Conservation (phyloP, 2,113 vertebrate species). For the Cnemophilus loriae region DNA sequence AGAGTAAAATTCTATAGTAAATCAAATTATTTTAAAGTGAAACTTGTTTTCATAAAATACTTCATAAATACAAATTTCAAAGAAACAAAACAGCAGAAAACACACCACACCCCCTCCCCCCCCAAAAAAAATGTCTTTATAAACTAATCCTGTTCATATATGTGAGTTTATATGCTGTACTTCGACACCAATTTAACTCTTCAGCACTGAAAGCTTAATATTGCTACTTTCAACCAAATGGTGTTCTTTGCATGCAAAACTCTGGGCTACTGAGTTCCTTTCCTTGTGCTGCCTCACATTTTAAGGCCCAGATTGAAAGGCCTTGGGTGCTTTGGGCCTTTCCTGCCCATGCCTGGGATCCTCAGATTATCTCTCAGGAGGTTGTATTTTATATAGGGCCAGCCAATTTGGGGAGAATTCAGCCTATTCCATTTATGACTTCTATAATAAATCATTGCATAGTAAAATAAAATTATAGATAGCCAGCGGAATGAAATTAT, state of each 20-base stretch:
- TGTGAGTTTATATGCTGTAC: neutral
- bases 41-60: neutral
- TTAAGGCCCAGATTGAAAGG: neutral
- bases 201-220: neutral
- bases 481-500: neutral
- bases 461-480: neutral
- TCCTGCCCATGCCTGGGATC: neutral
- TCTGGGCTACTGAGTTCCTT: neutral
- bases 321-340: neutral
- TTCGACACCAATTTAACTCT: neutral
- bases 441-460: neutral
- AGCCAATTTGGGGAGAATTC: neutral
- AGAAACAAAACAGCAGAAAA: neutral
- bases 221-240: neutral
- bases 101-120: no score
- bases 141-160: neutral
- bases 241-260: neutral
- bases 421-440: neutral
- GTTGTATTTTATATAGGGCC: neutral
- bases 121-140: neutral
- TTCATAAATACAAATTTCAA: neutral
- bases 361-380: neutral
- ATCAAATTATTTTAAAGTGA: neutral
- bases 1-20: neutral
- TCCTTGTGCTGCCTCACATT: neutral